Conservation (phyloP, 2,797 vertebrate species). For the Takifugu rubripes region DNA sequence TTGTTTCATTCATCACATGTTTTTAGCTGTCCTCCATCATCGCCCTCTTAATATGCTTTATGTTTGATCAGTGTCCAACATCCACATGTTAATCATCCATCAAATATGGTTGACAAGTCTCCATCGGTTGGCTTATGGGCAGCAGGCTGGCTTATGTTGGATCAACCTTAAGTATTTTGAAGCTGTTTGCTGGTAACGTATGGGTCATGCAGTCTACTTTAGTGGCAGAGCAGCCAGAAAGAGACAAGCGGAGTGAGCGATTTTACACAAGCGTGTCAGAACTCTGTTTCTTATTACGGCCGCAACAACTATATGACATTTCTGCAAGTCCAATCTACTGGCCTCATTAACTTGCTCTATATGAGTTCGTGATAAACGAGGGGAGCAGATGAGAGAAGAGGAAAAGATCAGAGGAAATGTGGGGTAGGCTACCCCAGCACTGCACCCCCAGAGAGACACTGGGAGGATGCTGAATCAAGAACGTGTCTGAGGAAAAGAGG, state of each 20-base stretch:
- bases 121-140: slow-evolving; percentile 22
- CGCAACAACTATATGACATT: slow-evolving; percentile 14
- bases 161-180: slow-evolving; percentile 4
- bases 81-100: slow-evolving; percentile 42
- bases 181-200: slow-evolving; percentile 4
- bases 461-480: slow-evolving; percentile 39
- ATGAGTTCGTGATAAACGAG: slow-evolving; percentile 41
- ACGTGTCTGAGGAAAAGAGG: slow-evolving; percentile 20
- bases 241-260: background rate
- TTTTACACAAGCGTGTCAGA: background rate
- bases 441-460: slow-evolving; percentile 37
- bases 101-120: slow-evolving; percentile 17
- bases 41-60: background rate
- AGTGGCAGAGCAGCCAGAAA: background rate
- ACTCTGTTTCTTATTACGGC: slow-evolving; percentile 23
- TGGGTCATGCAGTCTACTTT: background rate
- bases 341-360: slow-evolving; percentile 48
- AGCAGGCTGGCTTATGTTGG: slow-evolving; percentile 11
- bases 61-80: background rate
- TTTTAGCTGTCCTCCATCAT: background rate
- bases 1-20: background rate
- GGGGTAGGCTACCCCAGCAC: slow-evolving; percentile 30
- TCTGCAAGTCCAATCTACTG: slow-evolving; percentile 32
- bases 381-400: slow-evolving; percentile 33
- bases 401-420: slow-evolving; percentile 42